Evolutionary conservation across 1,140 invertebrate species (phyloP).

Genomic region (Hypothenemus hampei): DNA sequence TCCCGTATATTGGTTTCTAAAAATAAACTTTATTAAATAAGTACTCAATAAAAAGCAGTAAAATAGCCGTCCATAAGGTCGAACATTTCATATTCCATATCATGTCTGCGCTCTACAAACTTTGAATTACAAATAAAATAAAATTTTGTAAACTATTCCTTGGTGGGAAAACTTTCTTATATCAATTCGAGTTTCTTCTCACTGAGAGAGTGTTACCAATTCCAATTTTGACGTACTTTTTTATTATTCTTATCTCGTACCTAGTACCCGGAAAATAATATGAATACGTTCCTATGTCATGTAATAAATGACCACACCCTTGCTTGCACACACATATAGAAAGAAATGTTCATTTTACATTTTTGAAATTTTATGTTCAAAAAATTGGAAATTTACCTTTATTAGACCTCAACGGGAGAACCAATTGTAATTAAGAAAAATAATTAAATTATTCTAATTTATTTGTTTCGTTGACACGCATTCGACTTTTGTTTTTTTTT

Average conservation of each 20-base stretch:
- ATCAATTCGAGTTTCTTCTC: conserved; percentile 4
- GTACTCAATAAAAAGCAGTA: not conserved
- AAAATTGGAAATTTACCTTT: too few relatives aligned
- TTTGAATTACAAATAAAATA: conserved; percentile 6
- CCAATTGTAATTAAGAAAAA: too few relatives aligned
- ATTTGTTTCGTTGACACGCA: too few relatives aligned
- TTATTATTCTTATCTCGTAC: conserved; percentile 5
- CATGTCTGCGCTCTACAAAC: not conserved
- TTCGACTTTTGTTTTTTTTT: too few relatives aligned
- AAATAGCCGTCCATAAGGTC: not conserved
- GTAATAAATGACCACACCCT: conserved; percentile 4
- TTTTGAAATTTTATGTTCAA: too few relatives aligned
- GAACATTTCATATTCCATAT: conserved; percentile 2
- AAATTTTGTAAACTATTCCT: conserved; percentile 10
- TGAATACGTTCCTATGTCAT: conserved; percentile 7
- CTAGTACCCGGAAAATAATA: conserved; percentile 4
- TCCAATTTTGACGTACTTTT: conserved; percentile 8
- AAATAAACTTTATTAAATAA: conserved; percentile 2
- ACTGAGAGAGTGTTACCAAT: conserved; percentile 4
- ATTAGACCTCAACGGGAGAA: too few relatives aligned
- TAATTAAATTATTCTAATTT: too few relatives aligned
- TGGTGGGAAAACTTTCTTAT: conserved; percentile 9
- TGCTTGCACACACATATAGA: too few relatives aligned
- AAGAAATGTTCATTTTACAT: too few relatives aligned
- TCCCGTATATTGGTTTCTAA: not conserved